These are phyloP conservation scores for Penaeus monodon DNA, from an alignment of 2,888 invertebrate species.

Conservation along the genomic window DNA sequence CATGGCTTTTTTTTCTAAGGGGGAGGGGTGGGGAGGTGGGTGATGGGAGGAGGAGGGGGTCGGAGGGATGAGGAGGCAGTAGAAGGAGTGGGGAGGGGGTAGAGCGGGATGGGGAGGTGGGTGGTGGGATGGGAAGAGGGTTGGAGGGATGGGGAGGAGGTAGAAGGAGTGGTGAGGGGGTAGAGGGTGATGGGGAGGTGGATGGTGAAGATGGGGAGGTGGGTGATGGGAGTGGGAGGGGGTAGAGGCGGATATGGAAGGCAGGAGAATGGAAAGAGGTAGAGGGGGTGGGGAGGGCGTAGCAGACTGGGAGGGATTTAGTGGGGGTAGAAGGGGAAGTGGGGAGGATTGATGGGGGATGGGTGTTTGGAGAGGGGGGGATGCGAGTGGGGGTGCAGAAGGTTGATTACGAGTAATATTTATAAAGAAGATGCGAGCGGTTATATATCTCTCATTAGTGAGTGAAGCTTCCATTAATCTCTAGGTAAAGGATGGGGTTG, in stretches of 20 bases:
- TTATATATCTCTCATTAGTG: too few species aligned
- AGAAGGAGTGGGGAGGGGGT: not conserved
- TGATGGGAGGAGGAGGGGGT: not conserved
- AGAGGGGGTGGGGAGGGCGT: not conserved
- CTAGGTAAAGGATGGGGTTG: too few species aligned
- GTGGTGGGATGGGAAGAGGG: not conserved
- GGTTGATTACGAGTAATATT: not conserved
- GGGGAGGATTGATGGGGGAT: constrained; percentile 1
- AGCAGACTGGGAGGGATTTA: not conserved
- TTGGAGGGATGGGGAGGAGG: not conserved
- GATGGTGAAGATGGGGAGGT: not conserved
- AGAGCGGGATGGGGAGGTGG: not conserved
- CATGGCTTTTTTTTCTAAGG: too few species aligned
- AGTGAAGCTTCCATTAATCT: too few species aligned
- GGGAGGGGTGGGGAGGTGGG: not conserved
- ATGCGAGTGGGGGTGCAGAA: not conserved
- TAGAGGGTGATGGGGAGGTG: not conserved
- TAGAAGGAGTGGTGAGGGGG: not conserved
- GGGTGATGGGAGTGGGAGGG: not conserved
- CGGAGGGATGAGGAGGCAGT: not conserved
- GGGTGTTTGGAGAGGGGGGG: not conserved
- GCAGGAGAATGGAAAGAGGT: not conserved
- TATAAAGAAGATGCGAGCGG: too few species aligned
- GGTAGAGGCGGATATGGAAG: not conserved
- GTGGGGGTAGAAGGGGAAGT: not conserved